Evolutionary conservation across 1,140 invertebrate species (phyloP), one percentile per base, ranked within the genome.

Genomic region (Drosophila tani): DNA sequence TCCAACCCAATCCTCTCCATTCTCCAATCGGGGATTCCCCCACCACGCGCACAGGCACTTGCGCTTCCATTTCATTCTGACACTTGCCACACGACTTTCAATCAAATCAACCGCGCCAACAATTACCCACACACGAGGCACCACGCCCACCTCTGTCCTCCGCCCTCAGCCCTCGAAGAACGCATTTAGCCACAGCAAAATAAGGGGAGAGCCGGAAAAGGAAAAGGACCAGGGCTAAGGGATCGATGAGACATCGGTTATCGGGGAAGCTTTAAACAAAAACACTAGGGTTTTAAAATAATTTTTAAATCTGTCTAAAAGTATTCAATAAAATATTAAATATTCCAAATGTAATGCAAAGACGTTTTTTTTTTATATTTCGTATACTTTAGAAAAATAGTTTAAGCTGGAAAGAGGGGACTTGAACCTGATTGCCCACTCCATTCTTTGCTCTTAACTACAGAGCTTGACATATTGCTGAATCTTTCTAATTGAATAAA

Each of bases 71-170:
- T 75, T 53, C 63, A 46, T 60, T 60, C 75, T 60, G 64, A 69
- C 75, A 78, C 75, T 78, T 78, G 51, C 75, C 75, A 78, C 79
- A 82, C 66, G 75, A 79, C 83, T 86, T 86, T 86, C 82, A 83
- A 83, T 83, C 81, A 86, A 86, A 86, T 87, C 83, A 87, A 87
- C 63, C 75, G 69, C 63, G 75, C 70, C 80, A 82, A 82, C 79
- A 86, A 87, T 82, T 87, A 87, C 83, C 83, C 83, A 87, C 56
- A 87, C 70, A 87, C 66, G 21, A 15, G 75, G 53, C 75, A 71
- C 75, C 75, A 71, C 75, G 62, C 78, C 69, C 60, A 49, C 27
- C 5, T 38, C 43, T 17, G 35, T 19, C 56, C 17, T 5, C 29
- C 5, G 41, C 17, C 14, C 38, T 49, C 47, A 66, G 59, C 67